Percentiles rank a stretch among this genome's conserved stretches.
Evolutionary conservation across 30 jellyfish, hydroid and myxozoan species (phyloP).

Genomic region (Chironex yamaguchii): DNA sequence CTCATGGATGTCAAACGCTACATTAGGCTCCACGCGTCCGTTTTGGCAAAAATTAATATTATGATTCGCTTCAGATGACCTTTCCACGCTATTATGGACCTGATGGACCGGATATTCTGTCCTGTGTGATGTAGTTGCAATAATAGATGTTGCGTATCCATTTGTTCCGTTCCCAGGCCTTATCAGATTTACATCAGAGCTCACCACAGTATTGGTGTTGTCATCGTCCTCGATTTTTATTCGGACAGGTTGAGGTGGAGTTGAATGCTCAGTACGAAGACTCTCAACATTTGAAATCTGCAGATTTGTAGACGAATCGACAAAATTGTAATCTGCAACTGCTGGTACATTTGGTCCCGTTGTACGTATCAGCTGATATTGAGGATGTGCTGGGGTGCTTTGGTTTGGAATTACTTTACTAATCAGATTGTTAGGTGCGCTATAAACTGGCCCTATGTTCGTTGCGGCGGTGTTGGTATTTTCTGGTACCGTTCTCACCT

Average conservation of each 20-base stretch:
- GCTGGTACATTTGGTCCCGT: background rate
- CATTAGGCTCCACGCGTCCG: background rate
- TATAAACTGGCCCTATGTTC: background rate
- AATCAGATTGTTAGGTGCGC: background rate
- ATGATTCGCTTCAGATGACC: background rate
- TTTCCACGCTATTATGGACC: background rate
- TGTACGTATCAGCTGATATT: background rate
- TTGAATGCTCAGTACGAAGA: background rate
- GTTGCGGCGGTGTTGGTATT: background rate
- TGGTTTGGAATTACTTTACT: background rate
- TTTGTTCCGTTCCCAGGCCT: background rate
- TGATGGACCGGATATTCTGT: background rate
- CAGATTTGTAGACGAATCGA: background rate
- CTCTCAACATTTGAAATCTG: background rate
- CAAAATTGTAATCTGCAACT: background rate
- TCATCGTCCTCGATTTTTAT: background rate
- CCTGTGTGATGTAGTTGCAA: background rate
- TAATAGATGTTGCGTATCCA: background rate
- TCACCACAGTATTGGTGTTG: too few relatives aligned
- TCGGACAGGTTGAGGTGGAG: background rate
- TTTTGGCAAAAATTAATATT: background rate
- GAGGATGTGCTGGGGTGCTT: background rate
- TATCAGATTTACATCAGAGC: background rate
- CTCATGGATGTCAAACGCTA: background rate
- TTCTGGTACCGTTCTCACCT: background rate